Conservation (phyloP, 2,113 vertebrate genomes). For the Sphyrna mokarran region DNA sequence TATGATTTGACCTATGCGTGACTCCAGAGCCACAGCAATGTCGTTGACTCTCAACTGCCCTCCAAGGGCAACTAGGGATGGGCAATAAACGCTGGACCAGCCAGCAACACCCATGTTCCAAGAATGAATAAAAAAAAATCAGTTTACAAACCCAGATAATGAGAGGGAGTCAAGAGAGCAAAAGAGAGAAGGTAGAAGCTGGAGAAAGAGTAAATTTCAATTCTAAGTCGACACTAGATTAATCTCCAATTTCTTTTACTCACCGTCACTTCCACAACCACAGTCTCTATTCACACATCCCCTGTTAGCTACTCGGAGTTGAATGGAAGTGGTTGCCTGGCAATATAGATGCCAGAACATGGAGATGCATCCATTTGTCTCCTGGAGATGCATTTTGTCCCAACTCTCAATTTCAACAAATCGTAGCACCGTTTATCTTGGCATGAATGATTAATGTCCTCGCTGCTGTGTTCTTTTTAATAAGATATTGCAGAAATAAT, state of each 20-base stretch:
- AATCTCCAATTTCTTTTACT: neutral
- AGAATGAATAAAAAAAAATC: neutral
- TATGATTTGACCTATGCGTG: too few species aligned
- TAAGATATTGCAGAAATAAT: conserved; percentile 34
- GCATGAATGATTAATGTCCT: conserved; percentile 29
- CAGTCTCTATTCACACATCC: neutral
- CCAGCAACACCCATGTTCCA: too few species aligned
- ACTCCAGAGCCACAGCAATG: too few species aligned
- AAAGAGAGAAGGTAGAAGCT: neutral
- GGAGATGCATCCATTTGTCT: conserved; percentile 17
- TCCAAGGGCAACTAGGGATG: too few species aligned
- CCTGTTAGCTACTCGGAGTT: neutral
- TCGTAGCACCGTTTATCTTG: conserved; percentile 22
- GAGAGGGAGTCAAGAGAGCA: neutral
- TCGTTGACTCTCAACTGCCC: too few species aligned
- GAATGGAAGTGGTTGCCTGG: conserved; percentile 17
- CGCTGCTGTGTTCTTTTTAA: conserved; percentile 6
- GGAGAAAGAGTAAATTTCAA: neutral
- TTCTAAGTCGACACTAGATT: neutral
- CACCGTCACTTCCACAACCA: neutral
- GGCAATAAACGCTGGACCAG: too few species aligned
- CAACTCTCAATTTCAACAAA: conserved; percentile 30
- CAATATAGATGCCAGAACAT: conserved; percentile 32
- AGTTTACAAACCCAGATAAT: neutral
- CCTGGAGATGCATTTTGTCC: neutral